A percentile compares a stretch with the other conserved stretches of the same genome.
Conservation (phyloP, 2,113 vertebrate genomes). For the Siniperca knerii region DNA sequence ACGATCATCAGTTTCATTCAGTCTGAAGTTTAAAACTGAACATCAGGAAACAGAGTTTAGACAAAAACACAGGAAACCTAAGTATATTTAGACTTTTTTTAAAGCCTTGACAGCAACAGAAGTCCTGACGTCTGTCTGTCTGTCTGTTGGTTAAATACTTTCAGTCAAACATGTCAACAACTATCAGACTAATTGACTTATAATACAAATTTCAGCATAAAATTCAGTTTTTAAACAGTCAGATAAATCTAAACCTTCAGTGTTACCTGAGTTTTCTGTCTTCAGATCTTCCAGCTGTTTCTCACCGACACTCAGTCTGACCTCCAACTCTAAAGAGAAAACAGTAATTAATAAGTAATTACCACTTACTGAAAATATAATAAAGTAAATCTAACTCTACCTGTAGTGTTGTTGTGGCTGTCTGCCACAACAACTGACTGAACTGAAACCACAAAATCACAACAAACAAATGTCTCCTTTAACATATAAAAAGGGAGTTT, state of each 20-base stretch:
- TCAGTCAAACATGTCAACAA: background rate
- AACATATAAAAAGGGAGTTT: too few relatives aligned
- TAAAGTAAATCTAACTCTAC: too few relatives aligned
- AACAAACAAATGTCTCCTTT: background rate
- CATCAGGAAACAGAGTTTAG: background rate
- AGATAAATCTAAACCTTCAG: too few relatives aligned
- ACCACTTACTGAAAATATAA: too few relatives aligned
- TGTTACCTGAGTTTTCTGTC: too few relatives aligned
- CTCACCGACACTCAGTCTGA: too few relatives aligned
- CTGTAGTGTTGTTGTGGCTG: background rate
- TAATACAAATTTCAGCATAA: background rate
- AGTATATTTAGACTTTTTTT: too few relatives aligned
- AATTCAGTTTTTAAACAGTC: background rate
- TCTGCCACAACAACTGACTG: conserved; percentile 1
- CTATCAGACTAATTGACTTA: background rate
- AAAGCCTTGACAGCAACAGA: too few relatives aligned
- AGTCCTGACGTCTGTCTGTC: background rate
- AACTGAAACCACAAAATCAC: conserved; percentile 12
- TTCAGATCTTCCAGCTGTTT: too few relatives aligned
- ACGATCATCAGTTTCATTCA: background rate
- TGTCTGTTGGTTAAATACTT: background rate
- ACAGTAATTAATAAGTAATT: too few relatives aligned
- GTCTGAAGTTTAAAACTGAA: conserved; percentile 25
- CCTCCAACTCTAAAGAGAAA: too few relatives aligned
- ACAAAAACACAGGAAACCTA: background rate